These are phyloP conservation scores for Paragorgia papillata DNA, from an alignment of 92 coral and sea anemone species.

Conservation along the genomic window DNA sequence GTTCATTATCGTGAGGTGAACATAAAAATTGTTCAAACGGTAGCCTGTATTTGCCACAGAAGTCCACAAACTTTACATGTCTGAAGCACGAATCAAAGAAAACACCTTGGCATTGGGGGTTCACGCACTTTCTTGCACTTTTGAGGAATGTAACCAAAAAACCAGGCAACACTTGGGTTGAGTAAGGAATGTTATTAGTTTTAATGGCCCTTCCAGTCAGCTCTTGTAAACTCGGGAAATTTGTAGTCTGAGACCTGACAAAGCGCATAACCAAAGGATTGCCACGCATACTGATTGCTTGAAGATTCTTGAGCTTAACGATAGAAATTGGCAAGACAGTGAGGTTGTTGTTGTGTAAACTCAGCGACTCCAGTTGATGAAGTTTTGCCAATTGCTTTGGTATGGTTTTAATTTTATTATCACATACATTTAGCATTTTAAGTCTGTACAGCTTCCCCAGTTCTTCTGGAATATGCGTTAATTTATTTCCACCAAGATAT, in stretches of 20 bases:
- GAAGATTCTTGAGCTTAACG: constrained; percentile 81
- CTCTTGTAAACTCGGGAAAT: constrained; percentile 82
- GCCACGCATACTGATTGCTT: constrained; percentile 81
- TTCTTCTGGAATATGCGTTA: constrained; percentile 74
- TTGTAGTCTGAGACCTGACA: constrained; percentile 75
- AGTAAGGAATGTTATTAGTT: constrained; percentile 68
- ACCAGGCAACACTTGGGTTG: constrained; percentile 67
- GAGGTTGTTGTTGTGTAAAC: constrained; percentile 86
- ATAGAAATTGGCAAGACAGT: constrained; percentile 86
- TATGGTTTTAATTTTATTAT: constrained; percentile 76
- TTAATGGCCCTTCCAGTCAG: constrained; percentile 83
- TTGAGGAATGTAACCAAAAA: constrained; percentile 75
- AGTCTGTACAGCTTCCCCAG: constrained; percentile 75
- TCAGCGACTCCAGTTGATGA: constrained; percentile 77
- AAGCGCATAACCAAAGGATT: constrained; percentile 95
- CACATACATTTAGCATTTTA: constrained; percentile 76
- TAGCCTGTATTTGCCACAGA: constrained; percentile 94
- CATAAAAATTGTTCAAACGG: constrained; percentile 97
- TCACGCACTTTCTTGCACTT: constrained; percentile 93
- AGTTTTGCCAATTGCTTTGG: constrained; percentile 76
- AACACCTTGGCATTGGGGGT: constrained; percentile 89
- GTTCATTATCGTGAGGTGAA: constrained; percentile 90
- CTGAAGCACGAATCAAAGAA: constrained; percentile 88
- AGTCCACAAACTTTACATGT: constrained; percentile 95
- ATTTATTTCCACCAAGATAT: constrained; percentile 94